Evolutionary conservation across 1,140 invertebrate species (phyloP), one percentile per base, ranked within the genome.

Genomic region (silkworm (Bombyx mori)): DNA sequence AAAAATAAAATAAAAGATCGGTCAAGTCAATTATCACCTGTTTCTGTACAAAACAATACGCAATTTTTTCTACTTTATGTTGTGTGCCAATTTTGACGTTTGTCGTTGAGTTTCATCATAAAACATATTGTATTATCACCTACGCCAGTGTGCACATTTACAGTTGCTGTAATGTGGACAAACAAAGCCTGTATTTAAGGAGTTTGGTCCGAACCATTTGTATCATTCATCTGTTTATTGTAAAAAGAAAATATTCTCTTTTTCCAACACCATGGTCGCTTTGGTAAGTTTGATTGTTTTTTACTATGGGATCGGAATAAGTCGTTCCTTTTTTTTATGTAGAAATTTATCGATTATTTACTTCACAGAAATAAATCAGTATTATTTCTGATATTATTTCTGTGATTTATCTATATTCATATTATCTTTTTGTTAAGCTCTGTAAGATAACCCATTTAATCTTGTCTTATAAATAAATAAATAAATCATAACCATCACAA

Each of bases 141-240:
- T 81, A 26, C 45, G 58, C 62, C 63, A 50, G 52, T 60, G 63
- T 58, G 62, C 65, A 64, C 74, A 62, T 72, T 57, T 62, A 44
- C 69, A 74, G 58, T 70, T 73, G 67, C 59, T 75, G 73, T 72
- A 74, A 77, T 68, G 66, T 79, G 55, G 67, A 68, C 73, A 78
- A 79, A 80, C 70, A 79, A 64, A 62, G 10, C 55, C 53, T 63
- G 73, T 85, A 85, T 85, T 82, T 85, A 85, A 85, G 73, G 66
- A 52, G 63, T 35, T 35, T 35, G 65, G 52, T 56, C 44, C 62
- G 56, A 52, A 44, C 26, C 18, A 43, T 56, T 50, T 57, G 26
- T 64, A 73, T 66, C 74, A 83, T 65, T 83, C 54, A 62, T 55
- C 54, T 59, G 52, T 43, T 35, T 35, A 35, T 35, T 35, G 26